Evolutionary conservation across 2,113 vertebrate genomes (phyloP).

Genomic region (western clawed frog (Xenopus tropicalis)): UCB_Xtro_10.0 CM004445.2:35962001-35962500

Average conservation of each 20-base stretch:
- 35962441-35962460: not conserved
- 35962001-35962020: conserved; percentile 94
- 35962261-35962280: not conserved
- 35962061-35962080: conserved; percentile 85
- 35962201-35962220: conserved; percentile 64
- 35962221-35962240: conserved; percentile 27
- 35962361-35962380: not conserved
- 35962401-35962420: not conserved
- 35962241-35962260: conserved; percentile 23
- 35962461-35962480: not conserved
- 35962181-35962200: conserved; percentile 56
- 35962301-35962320: not conserved
- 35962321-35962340: not conserved
- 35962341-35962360: no score
- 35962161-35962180: conserved; percentile 53
- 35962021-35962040: conserved; percentile 81
- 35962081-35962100: conserved; percentile 81
- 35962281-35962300: not conserved
- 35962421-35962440: not conserved
- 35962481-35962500: not conserved
- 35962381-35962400: not conserved
- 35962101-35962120: conserved; percentile 77
- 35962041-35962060: conserved; percentile 90
- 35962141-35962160: conserved; percentile 52
- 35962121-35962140: conserved; percentile 51